Evolutionary conservation across 2,888 invertebrate genomes (phyloP), one percentile per base, ranked within the genome.

Genomic region (Rhopalosiphum nymphaeae): DNA sequence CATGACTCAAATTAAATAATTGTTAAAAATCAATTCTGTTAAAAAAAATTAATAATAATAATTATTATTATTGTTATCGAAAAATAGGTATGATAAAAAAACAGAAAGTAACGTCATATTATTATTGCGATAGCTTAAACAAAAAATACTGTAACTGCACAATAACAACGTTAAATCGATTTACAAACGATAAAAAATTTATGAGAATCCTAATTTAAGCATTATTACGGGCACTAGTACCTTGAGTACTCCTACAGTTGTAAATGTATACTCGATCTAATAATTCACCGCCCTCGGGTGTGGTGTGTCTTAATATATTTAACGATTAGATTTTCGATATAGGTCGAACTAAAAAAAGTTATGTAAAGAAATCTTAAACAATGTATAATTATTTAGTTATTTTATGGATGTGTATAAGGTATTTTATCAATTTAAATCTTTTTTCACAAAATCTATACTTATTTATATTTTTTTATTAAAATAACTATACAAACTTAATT

Each of bases 221-320:
- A 87, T 92, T 56, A 78, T 42, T 21, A 91, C 46, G n/a, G 44
- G 89, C 16, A 42, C 78, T 78, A 26, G 36, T 78, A 67, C 87
- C 87, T 53, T 29, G 78, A 57, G 46, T 56, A 44, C 78, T 88
- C 67, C 88, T 53, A 56, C 89, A 89, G 78, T 78, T 53, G n/a
- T 89, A 92, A 93, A 93, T 89, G 78, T 89, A 88, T 84, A 89
- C 67, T 88, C 92, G 25, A 92, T 92, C 92, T 86, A 44, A 92
- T 93, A 93, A 78, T 78, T 89, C 92, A 78, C 92, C 92, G 88
- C 92, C 78, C 44, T 89, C 53, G 89, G 92, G 89, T 25, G 89
- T 44, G 92, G 89, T 78, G 78, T 56, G 25, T 93, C 92, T 92
- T 92, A 93, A 93, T 93, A 78, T 78, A 53, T 89, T 78, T n/a